These are phyloP conservation scores for Lasiommata megera DNA, from an alignment of 2,888 invertebrate species.

Conservation along the genomic window DNA sequence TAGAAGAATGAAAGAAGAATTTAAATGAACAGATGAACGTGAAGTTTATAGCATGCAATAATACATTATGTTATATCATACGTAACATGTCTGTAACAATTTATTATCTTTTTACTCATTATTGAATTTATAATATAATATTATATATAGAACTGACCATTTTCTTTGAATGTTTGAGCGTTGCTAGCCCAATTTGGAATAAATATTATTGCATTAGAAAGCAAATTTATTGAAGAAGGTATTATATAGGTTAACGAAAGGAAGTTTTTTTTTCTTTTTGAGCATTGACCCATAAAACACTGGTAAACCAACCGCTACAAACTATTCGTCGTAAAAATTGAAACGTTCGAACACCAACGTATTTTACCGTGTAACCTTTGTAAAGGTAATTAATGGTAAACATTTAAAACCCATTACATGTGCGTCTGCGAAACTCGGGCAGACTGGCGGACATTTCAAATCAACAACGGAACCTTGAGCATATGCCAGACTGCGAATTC, in stretches of 20 bases:
- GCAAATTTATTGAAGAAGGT: too few relatives aligned
- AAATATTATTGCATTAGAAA: too few relatives aligned
- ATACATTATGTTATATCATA: background rate
- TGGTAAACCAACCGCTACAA: background rate
- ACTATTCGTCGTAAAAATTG: background rate
- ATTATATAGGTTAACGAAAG: too few relatives aligned
- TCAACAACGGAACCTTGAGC: slow-evolving; percentile 38
- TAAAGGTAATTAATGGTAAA: slow-evolving; percentile 9
- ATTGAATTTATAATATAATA: too few relatives aligned
- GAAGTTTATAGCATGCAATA: background rate
- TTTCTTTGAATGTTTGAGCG: too few relatives aligned
- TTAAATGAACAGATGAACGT: background rate
- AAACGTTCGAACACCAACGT: background rate
- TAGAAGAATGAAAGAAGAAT: slow-evolving; percentile 1
- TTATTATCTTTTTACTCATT: background rate
- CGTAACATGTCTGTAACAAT: background rate
- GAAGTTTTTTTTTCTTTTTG: background rate
- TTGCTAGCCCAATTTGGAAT: too few relatives aligned
- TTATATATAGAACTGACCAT: too few relatives aligned
- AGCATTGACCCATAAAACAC: too few relatives aligned
- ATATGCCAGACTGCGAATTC: slow-evolving; percentile 56
- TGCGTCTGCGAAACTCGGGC: slow-evolving; percentile 18
- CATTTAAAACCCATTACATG: slow-evolving; percentile 9
- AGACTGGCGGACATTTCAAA: slow-evolving; percentile 34
- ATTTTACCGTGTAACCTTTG: slow-evolving; percentile 1